Conservation (phyloP, 2,888 invertebrate species). For the Idaea aversata region DNA sequence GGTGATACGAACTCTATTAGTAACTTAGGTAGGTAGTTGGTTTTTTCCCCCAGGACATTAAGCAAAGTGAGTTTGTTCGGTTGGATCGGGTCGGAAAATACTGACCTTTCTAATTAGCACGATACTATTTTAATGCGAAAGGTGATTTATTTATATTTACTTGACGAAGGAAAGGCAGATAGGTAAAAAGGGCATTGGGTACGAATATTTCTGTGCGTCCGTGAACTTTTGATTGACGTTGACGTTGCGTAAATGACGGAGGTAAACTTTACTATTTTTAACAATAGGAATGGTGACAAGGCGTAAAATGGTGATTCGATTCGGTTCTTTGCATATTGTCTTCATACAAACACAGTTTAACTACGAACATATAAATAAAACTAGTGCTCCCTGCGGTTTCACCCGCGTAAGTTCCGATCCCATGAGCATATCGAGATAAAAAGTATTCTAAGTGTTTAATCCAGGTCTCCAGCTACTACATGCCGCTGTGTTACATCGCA, state of each 20-base stretch:
- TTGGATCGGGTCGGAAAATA: background rate
- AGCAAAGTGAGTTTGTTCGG: background rate
- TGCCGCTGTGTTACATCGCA: no score
- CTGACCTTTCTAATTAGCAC: background rate
- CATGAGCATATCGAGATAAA: no score
- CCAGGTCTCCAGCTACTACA: no score
- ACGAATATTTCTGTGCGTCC: constrained; percentile 38
- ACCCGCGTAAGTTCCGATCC: no score
- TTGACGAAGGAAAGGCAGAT: constrained; percentile 50
- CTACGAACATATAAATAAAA: no score
- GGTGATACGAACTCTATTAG: no score
- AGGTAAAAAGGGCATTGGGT: constrained; percentile 48
- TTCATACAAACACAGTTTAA: background rate
- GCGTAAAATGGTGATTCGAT: constrained; percentile 2
- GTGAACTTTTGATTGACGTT: constrained; percentile 60
- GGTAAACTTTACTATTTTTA: constrained; percentile 32
- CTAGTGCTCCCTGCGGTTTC: no score
- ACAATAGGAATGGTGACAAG: constrained; percentile 14
- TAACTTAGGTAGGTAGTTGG: no score
- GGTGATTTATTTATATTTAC: constrained; percentile 51
- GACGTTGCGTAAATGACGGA: constrained; percentile 53
- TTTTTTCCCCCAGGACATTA: background rate
- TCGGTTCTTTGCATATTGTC: background rate
- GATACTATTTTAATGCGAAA: constrained; percentile 13
- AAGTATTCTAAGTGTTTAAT: no score